Conservation (phyloP, 2,797 vertebrate species). For the Semotilus atromaculatus region DNA sequence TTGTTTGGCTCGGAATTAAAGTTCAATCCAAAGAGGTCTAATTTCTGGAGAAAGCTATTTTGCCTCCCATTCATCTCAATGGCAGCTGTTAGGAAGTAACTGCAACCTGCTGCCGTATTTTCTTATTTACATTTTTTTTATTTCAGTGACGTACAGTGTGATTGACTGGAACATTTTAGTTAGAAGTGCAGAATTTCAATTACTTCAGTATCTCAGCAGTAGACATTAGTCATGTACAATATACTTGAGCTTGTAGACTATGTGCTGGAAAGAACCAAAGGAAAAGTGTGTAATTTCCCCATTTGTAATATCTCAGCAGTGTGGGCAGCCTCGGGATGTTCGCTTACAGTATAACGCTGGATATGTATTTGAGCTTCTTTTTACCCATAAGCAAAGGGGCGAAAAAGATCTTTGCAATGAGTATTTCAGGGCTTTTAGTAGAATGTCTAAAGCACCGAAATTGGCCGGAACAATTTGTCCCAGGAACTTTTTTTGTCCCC, state of each 20-base stretch:
- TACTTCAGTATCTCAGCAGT: not conserved
- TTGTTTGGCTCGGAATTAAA: constrained; percentile 8
- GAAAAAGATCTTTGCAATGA: no score
- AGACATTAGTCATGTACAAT: not conserved
- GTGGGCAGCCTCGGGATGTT: no score
- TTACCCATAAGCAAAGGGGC: no score
- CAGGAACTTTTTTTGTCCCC: no score
- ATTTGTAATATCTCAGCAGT: not conserved
- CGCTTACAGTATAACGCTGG: no score
- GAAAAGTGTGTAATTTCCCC: not conserved
- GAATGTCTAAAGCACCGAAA: no score
- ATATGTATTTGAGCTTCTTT: no score
- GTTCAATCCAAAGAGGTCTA: not conserved
- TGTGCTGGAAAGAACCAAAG: not conserved
- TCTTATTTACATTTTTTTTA: not conserved
- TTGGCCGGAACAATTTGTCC: no score
- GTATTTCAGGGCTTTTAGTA: no score
- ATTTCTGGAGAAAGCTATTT: not conserved
- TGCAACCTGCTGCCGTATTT: not conserved
- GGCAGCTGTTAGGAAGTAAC: not conserved
- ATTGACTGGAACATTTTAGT: not conserved
- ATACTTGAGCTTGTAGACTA: not conserved
- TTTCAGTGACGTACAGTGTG: not conserved
- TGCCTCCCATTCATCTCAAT: not conserved
- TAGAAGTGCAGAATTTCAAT: not conserved